Evolutionary conservation across 2,113 vertebrate genomes (phyloP).

Genomic region (Corythaeola cristata): DNA sequence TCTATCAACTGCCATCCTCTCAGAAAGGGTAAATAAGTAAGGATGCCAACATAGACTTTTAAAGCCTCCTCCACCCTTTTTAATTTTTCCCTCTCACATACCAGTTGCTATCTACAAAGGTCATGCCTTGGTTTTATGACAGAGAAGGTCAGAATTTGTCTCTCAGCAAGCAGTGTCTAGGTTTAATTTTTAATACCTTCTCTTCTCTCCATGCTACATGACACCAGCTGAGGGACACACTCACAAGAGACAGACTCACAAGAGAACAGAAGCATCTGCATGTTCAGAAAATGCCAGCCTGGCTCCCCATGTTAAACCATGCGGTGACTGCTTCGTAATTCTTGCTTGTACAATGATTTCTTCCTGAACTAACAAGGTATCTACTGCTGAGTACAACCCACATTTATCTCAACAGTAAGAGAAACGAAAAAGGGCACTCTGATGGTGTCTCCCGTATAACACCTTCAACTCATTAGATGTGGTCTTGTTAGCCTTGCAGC

Average conservation of each 20-base stretch:
- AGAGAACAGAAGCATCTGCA: background rate
- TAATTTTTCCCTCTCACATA: background rate
- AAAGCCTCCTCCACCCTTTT: background rate
- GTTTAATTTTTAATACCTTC: background rate
- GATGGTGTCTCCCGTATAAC: background rate
- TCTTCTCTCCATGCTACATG: background rate
- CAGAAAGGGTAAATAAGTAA: slow-evolving; percentile 36
- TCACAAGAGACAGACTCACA: background rate
- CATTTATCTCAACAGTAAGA: background rate
- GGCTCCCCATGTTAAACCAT: background rate
- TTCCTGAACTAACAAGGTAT: background rate
- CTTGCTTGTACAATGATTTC: background rate
- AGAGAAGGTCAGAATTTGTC: background rate
- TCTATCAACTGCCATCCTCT: slow-evolving; percentile 40
- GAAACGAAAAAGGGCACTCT: background rate
- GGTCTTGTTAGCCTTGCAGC: background rate
- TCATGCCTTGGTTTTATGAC: background rate
- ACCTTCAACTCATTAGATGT: background rate
- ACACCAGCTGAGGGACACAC: background rate
- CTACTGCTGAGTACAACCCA: background rate
- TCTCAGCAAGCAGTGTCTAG: background rate
- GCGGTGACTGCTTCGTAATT: background rate
- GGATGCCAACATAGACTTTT: background rate
- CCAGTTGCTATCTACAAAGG: background rate
- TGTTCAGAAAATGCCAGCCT: background rate